Evolutionary conservation across 2,888 invertebrate genomes (phyloP), one percentile per base, ranked within the genome.

Genomic region (Volucella inanis): DNA sequence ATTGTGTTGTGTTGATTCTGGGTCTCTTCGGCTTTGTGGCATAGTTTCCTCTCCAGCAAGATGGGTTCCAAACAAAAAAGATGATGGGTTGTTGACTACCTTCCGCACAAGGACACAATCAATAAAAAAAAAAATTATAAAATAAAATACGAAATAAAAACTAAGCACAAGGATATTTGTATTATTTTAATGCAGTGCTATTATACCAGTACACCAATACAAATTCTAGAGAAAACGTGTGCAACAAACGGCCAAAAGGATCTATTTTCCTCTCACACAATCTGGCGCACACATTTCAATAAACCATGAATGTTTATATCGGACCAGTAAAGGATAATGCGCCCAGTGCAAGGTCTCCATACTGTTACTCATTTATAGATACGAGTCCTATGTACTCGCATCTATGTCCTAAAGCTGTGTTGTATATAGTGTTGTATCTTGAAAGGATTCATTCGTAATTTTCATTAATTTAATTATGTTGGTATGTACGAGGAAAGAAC

Each of bases 391-490:
- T 22, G n/a, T n/a, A n/a, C n/a, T n/a, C n/a, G 31, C 6, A 31
- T 31, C 31, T 6, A 31, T 6, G 6, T 31, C 31, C 31, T 31
- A 31, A 22, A 22, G 18, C 18, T 22, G 18, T 22, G 18, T 22
- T 22, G 22, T 22, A 4, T 22, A 4, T 22, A 22, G 22, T 22
- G 22, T 22, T 22, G 31, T 31, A 31, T 31, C 31, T 50, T 11
- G 54, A 22, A 55, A 72, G 72, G 79, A 79, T 72, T 67, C 67
- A 22, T 22, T 22, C 18, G 18, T 22, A 45, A 79, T 79, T 79
- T 79, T 72, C 65, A 72, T 79, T 79, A 67, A 79, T 79, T 79
- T 79, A 79, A 79, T 79, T 79, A 79, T 79, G 67, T 22, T 3
- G 2, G 18, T 22, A 22, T 39, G 54, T 54, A 78, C 22, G 39